Evolutionary conservation across 2,797 vertebrate species (phyloP), one percentile per base, ranked within the genome.

Genomic region (Cephalopachus bancanus): DNA sequence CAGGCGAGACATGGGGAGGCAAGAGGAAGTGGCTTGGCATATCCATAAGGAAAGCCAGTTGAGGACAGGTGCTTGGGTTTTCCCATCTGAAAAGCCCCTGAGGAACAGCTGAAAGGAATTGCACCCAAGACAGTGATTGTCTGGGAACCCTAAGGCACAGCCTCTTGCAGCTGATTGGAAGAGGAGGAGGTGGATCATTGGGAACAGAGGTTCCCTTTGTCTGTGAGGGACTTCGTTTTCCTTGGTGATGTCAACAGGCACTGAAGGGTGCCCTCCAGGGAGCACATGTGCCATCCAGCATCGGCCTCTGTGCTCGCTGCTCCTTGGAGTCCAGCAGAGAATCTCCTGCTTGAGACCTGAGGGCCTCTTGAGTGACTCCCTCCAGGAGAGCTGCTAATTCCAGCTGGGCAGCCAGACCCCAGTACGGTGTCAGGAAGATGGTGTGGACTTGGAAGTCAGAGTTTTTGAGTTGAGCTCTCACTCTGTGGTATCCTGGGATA

Each of bases 281-380:
- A 60, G 55, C 14, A 9, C 51, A 1, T 1, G 0, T 33, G 67
- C 64, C 76, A 1, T 2, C 22, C 67, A 0, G 55, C 17, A 17
- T 24, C 1, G 0, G n/a, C 17, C 14, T 28, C 69, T 33, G 3
- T 7, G 15, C 20, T 67, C 72, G 22, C 49, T 15, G 37, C 51
- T n/a, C 12, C 44, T 55, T 8, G 0, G 33, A 0, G 2, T 76
- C 49, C 28, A 62, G 24, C 59, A 92, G 33, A 79, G 83, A 37
- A 24, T 20, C 28, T 49, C 89, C 1, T 11, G 37, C 60, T 5
- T 26, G 33, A 86, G 59, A 55, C n/a, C 24, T 8, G 20, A 60
- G 37, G 12, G 10, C 59, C 76, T 74, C 14, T 53, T 9, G 24
- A 2, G 49, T 1, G 4, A 59, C 71, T 37, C 69, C 55, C 69